Conservation (phyloP, 2,113 vertebrate species). For the Python bivittatus region DNA sequence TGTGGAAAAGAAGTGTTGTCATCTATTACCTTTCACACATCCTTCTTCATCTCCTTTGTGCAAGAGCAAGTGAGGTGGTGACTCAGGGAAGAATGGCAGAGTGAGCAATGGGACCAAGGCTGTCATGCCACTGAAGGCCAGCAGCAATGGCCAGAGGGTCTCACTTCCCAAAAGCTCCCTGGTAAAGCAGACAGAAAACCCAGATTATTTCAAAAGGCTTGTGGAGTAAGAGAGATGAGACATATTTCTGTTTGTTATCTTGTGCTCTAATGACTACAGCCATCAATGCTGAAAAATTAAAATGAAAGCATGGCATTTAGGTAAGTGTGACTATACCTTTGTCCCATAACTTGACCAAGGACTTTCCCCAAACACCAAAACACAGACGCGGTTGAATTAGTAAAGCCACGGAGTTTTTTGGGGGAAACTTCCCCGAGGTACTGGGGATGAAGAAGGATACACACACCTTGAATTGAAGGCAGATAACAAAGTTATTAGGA, state of each 20-base stretch:
- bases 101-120: constrained; percentile 75
- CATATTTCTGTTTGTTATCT: neutral
- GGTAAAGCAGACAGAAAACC: neutral
- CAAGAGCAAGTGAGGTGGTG: constrained; percentile 74
- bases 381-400: constrained; percentile 71
- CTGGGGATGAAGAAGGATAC: constrained; percentile 68
- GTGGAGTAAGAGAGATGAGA: no score
- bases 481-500: constrained; percentile 9
- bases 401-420: constrained; percentile 75
- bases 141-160: constrained; percentile 81
- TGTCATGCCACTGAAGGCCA: constrained; percentile 68
- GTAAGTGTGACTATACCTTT: constrained; percentile 72
- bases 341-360: constrained; percentile 80
- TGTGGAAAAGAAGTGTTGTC: neutral
- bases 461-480: constrained; percentile 48
- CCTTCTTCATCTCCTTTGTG: constrained; percentile 76
- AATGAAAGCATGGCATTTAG: neutral
- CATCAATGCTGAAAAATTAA: neutral
- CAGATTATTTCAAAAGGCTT: neutral
- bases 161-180: constrained; percentile 84
- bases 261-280: neutral
- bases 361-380: constrained; percentile 81
- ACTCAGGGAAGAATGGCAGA: constrained; percentile 74
- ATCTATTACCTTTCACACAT: constrained; percentile 71
- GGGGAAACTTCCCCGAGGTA: constrained; percentile 81